phyloP scores from a whole-genome alignment of 2,797 vertebrate species.

The Megaceryle alcyon region DNA sequence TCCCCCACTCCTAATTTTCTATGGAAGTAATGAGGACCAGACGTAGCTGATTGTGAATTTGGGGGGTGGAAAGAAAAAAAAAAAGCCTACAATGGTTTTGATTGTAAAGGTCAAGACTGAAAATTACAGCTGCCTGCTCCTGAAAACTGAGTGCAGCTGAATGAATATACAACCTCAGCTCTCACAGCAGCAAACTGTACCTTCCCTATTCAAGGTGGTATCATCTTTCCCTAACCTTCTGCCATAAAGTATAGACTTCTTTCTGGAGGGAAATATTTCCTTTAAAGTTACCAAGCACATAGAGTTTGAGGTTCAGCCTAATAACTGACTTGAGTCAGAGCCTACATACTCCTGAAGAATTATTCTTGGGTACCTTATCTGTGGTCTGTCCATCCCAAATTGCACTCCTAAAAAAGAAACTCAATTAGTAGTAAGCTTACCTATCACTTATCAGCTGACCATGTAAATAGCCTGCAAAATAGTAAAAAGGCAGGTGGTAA shows the following conservation, averaged over 20 bases:
- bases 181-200: background rate
- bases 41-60: background rate
- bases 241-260: background rate
- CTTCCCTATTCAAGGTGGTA: background rate
- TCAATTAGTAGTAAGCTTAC: constrained; percentile 69
- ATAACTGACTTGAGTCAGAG: background rate
- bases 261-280: background rate
- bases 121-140: constrained; percentile 2
- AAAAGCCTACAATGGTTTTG: background rate
- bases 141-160: background rate
- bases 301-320: background rate
- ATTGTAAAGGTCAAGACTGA: background rate
- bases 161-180: background rate
- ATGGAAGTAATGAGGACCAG: background rate
- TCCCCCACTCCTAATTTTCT: background rate
- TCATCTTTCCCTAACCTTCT: background rate
- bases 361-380: background rate
- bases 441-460: constrained; percentile 72
- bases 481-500: constrained; percentile 69
- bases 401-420: constrained; percentile 34
- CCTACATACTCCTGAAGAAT: background rate
- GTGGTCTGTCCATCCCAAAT: constrained; percentile 36
- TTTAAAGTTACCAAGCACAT: background rate
- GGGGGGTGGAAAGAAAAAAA: too few relatives aligned
- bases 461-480: constrained; percentile 63